Percentiles rank a stretch among this genome's conserved stretches.
Conservation (phyloP, 1,140 invertebrate genomes). For the Danaus plexippus region DNA sequence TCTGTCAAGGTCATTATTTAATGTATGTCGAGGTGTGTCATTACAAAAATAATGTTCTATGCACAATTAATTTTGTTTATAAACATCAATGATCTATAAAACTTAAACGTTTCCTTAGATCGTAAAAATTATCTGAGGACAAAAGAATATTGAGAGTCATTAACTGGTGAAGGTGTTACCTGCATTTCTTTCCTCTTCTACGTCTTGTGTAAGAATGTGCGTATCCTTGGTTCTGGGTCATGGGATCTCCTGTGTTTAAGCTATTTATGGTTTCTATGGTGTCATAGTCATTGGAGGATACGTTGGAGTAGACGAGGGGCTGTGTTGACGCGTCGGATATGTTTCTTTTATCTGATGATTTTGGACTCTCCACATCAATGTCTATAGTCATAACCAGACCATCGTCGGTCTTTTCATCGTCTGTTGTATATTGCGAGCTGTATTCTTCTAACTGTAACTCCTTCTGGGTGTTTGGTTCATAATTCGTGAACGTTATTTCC, state of each 20-base stretch:
- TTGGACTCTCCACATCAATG: constrained; percentile 48
- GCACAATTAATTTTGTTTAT: no score
- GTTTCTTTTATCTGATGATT: constrained; percentile 34
- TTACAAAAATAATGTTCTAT: no score
- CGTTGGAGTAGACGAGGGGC: constrained; percentile 35
- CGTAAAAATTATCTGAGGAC: constrained; percentile 8
- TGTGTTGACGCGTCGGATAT: constrained; percentile 43
- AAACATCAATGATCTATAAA: no score
- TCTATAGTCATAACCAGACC: constrained; percentile 58
- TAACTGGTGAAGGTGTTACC: constrained; percentile 27
- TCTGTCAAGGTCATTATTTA: no score
- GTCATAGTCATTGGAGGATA: constrained; percentile 42
- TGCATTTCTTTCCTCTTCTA: constrained; percentile 32
- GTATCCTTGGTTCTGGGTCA: constrained; percentile 26
- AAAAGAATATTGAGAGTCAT: not conserved
- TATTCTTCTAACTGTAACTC: constrained; percentile 17
- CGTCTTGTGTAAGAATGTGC: constrained; percentile 45
- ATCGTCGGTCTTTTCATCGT: constrained; percentile 43
- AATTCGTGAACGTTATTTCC: constrained; percentile 49
- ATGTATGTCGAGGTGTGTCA: no score
- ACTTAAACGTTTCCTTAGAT: constrained; percentile 10
- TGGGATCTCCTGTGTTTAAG: constrained; percentile 22
- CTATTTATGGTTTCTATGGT: constrained; percentile 43
- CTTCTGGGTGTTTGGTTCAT: constrained; percentile 22
- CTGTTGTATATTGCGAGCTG: constrained; percentile 43